Conservation (phyloP, 2,888 invertebrate genomes). For the Athalia circularis region DNA sequence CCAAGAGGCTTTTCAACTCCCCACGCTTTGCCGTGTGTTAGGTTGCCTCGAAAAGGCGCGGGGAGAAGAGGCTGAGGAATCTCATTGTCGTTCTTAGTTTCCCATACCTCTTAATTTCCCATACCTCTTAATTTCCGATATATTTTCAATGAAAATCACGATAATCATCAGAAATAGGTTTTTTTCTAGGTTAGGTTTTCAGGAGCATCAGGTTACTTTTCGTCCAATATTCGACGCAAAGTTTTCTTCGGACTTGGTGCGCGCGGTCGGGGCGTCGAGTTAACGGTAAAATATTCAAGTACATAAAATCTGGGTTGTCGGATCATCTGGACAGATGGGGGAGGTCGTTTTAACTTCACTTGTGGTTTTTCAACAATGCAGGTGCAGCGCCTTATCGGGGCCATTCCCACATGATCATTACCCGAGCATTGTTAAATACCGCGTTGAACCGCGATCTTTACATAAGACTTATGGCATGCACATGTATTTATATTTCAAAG, state of each 20-base stretch:
- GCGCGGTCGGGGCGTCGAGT: constrained; percentile 44
- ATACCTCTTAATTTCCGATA: too few species aligned
- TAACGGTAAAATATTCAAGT: constrained; percentile 61
- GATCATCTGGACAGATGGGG: constrained; percentile 51
- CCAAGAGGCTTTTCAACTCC: constrained; percentile 23
- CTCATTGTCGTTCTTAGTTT: too few species aligned
- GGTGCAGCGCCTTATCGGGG: constrained; percentile 27
- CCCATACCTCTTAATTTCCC: too few species aligned
- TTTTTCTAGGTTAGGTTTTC: too few species aligned
- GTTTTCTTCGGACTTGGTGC: too few species aligned
- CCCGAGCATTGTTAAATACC: neutral
- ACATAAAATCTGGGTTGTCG: constrained; percentile 64
- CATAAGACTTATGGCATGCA: constrained; percentile 8
- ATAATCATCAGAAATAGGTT: too few species aligned
- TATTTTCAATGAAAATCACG: too few species aligned
- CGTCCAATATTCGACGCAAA: too few species aligned
- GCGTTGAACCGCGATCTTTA: neutral
- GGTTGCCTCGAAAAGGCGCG: constrained; percentile 13
- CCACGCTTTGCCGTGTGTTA: constrained; percentile 5
- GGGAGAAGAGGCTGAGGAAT: neutral
- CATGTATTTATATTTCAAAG: neutral
- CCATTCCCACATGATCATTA: constrained; percentile 36
- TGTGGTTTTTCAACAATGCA: constrained; percentile 36
- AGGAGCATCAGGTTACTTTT: too few species aligned
- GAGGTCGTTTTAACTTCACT: constrained; percentile 45